Base-by-base conservation (phyloP, 92 coral and sea anemone genomes). In the Palythoa grandiflora region DNA sequence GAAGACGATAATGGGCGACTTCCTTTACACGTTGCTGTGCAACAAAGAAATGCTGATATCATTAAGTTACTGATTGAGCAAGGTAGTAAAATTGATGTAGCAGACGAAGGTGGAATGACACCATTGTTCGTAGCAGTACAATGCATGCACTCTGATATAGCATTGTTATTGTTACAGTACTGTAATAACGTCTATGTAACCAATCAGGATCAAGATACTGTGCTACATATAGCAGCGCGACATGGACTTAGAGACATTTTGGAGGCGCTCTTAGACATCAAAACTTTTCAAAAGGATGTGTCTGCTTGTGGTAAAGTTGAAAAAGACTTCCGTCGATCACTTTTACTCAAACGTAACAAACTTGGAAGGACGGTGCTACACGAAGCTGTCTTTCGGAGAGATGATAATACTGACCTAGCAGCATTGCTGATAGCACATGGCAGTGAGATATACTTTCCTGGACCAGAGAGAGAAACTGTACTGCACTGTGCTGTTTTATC, bases 41-140 rank as follows among this genome's bases (percentile, higher is more conserved):
- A 16, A 9, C 20, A 40, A 5, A 74, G 85, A 39, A 44, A 80
- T 40, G 15, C 20, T n/a, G 85, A 80, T 47, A 39, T 48, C n/a
- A 39, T 63, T 80, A 73, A n/a, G 38, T 66, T 80, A 19, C 70
- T 80, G 40, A 39, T 80, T 38, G 85, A 80, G 38, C 85, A 65
- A 80, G 85, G 85, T 63, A 63, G 85, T 80, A 74, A 80, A 80
- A 28, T 44, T 17, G 85, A 80, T 63, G 44, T 80, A 5, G 55
- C 85, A 3, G 73, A 79, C 59, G 21, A 61, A 1, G 6, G 13
- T 21, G 83, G 83, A 36, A 52, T 38, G 38, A 55, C 84, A 3
- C 84, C 84, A 36, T 57, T 57, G 71, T 78, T 78, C 9, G 21
- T 37, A 17, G 84, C 84, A 55, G 71, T 28, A 38, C 14, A 38